Evolutionary conservation across 30 jellyfish, hydroid and myxozoan genomes (phyloP).

Genomic region (Aurelia sp.): DNA sequence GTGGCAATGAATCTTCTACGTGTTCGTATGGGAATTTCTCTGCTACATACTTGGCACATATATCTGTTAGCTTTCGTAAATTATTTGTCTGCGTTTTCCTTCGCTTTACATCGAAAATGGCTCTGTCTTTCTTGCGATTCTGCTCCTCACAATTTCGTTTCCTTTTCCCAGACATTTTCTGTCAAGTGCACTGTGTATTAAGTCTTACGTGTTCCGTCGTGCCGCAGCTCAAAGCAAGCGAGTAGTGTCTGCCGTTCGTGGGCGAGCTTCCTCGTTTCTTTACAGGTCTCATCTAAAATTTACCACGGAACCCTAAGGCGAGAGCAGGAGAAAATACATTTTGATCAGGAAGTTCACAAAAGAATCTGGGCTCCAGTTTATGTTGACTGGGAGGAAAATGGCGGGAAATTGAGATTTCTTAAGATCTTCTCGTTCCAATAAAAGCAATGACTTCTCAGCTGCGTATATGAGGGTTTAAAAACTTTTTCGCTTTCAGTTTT

Average conservation of each 20-base stretch:
- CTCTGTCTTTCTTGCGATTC: conserved; percentile 34
- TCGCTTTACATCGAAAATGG: conserved; percentile 12
- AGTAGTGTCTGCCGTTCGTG: conserved; percentile 27
- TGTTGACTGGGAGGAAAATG: background rate
- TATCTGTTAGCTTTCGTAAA: conserved; percentile 60
- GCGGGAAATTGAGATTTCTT: no score
- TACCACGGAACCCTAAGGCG: conserved; percentile 58
- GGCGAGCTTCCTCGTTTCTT: background rate
- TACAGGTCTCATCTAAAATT: conserved; percentile 63
- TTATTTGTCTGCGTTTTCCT: conserved; percentile 13
- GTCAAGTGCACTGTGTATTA: background rate
- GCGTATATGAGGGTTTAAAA: no score
- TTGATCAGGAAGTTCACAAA: conserved; percentile 19
- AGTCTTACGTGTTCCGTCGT: conserved; percentile 2
- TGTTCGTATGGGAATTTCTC: conserved; percentile 85
- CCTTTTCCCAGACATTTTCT: conserved; percentile 47
- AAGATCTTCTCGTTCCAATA: no score
- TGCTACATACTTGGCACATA: conserved; percentile 87
- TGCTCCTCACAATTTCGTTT: conserved; percentile 29
- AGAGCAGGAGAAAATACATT: conserved; percentile 64
- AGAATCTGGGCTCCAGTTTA: conserved; percentile 13
- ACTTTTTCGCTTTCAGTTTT: no score
- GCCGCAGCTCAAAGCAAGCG: background rate
- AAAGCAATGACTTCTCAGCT: no score
- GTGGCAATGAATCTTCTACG: conserved; percentile 79